Conservation (phyloP, 2,113 vertebrate genomes). For the Thunnus thynnus region DNA sequence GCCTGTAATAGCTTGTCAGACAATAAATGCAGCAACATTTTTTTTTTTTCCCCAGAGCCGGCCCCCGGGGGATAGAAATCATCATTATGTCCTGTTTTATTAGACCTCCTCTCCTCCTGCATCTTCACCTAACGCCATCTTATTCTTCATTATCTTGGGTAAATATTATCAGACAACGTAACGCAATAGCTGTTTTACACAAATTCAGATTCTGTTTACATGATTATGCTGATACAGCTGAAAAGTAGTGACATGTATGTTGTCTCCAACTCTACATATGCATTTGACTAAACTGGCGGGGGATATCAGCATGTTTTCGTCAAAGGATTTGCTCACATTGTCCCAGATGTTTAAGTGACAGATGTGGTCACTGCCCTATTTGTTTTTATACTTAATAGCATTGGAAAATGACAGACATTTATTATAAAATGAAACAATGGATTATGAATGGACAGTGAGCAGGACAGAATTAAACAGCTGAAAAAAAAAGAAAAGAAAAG, state of each 20-base stretch:
- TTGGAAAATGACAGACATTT: slow-evolving; percentile 30
- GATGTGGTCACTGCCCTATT: neutral
- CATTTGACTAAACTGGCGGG: neutral
- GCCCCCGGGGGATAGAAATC: slow-evolving; percentile 60
- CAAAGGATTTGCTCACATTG: slow-evolving; percentile 42
- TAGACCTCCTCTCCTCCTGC: slow-evolving; percentile 49
- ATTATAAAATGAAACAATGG: slow-evolving; percentile 22
- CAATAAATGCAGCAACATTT: slow-evolving; percentile 71
- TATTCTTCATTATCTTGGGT: slow-evolving; percentile 14
- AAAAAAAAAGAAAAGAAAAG: neutral
- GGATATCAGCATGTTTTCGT: slow-evolving; percentile 42
- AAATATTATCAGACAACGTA: slow-evolving; percentile 41
- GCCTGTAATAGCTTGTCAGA: slow-evolving; percentile 64
- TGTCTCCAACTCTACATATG: neutral
- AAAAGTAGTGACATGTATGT: neutral
- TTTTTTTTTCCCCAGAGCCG: slow-evolving; percentile 30
- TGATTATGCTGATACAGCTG: neutral
- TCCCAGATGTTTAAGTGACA: slow-evolving; percentile 52
- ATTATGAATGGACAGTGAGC: slow-evolving; percentile 26
- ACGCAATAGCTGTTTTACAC: neutral
- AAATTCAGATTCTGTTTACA: neutral
- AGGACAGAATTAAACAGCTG: neutral
- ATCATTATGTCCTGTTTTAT: slow-evolving; percentile 69
- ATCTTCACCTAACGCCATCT: slow-evolving; percentile 40
- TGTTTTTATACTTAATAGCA: slow-evolving; percentile 28